phyloP scores from a whole-genome alignment of 1,140 invertebrate species.

The Drosophila kurseongensis region DNA sequence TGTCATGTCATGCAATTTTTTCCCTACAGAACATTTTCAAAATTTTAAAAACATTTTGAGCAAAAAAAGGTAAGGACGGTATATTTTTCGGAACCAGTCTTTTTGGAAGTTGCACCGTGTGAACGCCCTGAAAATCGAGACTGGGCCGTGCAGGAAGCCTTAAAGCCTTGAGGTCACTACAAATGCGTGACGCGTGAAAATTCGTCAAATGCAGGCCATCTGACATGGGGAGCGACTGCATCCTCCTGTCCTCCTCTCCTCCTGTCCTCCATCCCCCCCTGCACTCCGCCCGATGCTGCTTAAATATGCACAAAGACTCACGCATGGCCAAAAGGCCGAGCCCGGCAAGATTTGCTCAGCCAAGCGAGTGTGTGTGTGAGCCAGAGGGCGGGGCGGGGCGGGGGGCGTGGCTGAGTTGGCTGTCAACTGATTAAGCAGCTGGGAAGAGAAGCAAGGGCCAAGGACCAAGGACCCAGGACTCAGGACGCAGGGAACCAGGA shows the following conservation, averaged over 20 bases:
- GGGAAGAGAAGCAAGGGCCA: constrained; percentile 5
- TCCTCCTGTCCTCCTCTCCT: background rate
- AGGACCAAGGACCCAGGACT: constrained; percentile 13
- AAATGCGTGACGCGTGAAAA: constrained; percentile 71
- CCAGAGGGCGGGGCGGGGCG: background rate
- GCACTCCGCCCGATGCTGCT: constrained; percentile 27
- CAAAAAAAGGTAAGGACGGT: no score
- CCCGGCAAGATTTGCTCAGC: constrained; percentile 8
- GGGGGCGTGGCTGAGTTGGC: constrained; percentile 21
- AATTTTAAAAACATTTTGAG: no score
- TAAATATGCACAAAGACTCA: constrained; percentile 69
- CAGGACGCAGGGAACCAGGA: constrained; percentile 7
- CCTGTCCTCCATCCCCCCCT: background rate
- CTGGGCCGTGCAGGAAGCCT: constrained; percentile 21
- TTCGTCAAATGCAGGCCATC: constrained; percentile 65
- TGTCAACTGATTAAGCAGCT: constrained; percentile 41
- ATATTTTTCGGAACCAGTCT: no score
- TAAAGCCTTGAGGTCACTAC: constrained; percentile 65
- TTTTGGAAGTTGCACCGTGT: background rate
- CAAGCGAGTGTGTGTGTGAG: background rate
- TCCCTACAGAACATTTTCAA: no score
- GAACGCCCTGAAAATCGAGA: constrained; percentile 25
- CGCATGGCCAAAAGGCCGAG: constrained; percentile 34
- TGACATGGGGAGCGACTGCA: constrained; percentile 31
- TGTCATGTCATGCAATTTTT: no score